Evolutionary conservation across 2,888 invertebrate species (phyloP).

Genomic region (Tetheella fluctuosa): DNA sequence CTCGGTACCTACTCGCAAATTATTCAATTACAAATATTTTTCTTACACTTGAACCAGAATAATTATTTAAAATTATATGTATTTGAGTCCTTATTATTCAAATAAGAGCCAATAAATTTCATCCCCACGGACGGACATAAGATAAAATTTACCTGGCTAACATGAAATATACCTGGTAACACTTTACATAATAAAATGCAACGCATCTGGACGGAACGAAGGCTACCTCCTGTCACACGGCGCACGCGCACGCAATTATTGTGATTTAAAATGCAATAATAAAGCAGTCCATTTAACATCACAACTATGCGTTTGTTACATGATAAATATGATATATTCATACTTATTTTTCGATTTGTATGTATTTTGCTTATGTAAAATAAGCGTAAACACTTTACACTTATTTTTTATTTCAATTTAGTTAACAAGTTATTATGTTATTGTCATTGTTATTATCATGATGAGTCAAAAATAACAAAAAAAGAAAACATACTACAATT

Average conservation of each 20-base stretch:
- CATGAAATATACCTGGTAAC: conserved; percentile 36
- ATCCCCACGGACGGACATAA: not conserved
- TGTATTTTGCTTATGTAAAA: not conserved
- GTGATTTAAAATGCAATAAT: conserved; percentile 47
- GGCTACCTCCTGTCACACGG: conserved; percentile 45
- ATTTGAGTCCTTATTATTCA: not conserved
- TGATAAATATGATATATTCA: conserved; percentile 32
- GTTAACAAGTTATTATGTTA: too few relatives aligned
- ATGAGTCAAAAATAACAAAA: not conserved
- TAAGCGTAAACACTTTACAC: not conserved
- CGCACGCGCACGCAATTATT: conserved; percentile 49
- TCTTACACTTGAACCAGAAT: too few relatives aligned
- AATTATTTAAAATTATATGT: too few relatives aligned
- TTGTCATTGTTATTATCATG: too few relatives aligned
- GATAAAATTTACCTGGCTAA: conserved; percentile 33
- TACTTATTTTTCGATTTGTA: conserved; percentile 23
- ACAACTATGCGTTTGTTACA: conserved; percentile 28
- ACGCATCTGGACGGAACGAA: conserved; percentile 39
- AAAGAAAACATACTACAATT: not conserved
- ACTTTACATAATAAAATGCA: conserved; percentile 54
- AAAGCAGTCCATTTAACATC: conserved; percentile 32
- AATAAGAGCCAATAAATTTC: not conserved
- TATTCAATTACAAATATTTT: too few relatives aligned
- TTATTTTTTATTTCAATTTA: too few relatives aligned
- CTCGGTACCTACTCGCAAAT: too few relatives aligned